Conservation (phyloP, 2,888 invertebrate genomes). For the Polymixis flavicincta region DNA sequence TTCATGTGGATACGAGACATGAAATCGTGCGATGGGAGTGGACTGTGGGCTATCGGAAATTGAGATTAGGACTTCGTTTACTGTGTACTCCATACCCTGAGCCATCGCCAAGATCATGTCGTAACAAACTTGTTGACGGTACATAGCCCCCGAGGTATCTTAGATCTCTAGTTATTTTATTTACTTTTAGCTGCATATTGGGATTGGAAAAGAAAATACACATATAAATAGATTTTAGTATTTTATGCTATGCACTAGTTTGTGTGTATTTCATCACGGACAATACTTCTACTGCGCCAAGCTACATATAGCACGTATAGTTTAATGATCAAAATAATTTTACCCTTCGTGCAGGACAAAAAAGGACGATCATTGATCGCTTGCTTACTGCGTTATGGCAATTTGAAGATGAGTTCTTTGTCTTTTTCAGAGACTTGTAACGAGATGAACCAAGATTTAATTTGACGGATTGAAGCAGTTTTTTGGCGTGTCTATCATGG, state of each 20-base stretch:
- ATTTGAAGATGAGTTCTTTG: no score
- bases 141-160: conserved; percentile 48
- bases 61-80: background rate
- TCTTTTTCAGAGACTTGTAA: background rate
- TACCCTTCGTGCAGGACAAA: background rate
- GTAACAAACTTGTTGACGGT: conserved; percentile 62
- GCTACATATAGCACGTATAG: background rate
- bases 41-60: background rate
- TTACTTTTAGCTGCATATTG: conserved; percentile 42
- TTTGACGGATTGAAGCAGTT: background rate
- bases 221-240: no score
- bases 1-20: background rate
- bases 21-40: background rate
- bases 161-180: conserved; percentile 43
- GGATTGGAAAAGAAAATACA: conserved; percentile 43
- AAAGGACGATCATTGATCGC: background rate
- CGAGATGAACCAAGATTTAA: background rate
- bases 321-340: background rate
- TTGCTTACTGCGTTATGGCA: no score
- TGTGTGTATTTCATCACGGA: background rate
- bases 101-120: conserved; percentile 52
- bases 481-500: background rate
- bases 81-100: background rate
- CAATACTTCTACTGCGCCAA: background rate
- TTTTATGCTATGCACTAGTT: background rate